phyloP scores from a whole-genome alignment of 2,113 vertebrate genomes.

The Oryzias woworae region DNA sequence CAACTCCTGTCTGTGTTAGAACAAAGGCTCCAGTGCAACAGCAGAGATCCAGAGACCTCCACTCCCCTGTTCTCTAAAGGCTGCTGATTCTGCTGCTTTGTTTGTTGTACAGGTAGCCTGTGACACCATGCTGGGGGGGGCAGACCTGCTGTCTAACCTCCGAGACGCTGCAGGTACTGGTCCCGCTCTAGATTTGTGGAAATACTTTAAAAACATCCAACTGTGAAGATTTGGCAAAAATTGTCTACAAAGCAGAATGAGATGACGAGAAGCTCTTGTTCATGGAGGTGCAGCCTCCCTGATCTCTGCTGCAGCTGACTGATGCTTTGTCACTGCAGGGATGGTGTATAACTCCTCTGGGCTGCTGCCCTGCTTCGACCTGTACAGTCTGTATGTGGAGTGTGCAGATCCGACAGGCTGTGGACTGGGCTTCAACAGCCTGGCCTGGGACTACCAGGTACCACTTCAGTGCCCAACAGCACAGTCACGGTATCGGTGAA shows the following conservation, averaged over 20 bases:
- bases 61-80: too few species aligned
- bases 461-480: not conserved
- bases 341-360: conserved; percentile 89
- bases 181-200: too few species aligned
- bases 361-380: conserved; percentile 73
- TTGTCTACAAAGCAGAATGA: too few species aligned
- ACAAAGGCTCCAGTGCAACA: too few species aligned
- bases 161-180: conserved; percentile 79
- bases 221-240: too few species aligned
- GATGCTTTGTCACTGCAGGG: conserved; percentile 62
- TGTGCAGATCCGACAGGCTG: conserved; percentile 94
- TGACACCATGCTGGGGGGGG: conserved; percentile 75
- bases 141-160: conserved; percentile 78
- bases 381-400: conserved; percentile 80
- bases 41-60: too few species aligned
- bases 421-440: conserved; percentile 76
- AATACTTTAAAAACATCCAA: too few species aligned
- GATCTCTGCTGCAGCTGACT: not conserved
- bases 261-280: too few species aligned
- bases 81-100: too few species aligned
- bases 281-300: too few species aligned
- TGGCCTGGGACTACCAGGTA: conserved; percentile 97
- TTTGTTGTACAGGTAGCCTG: conserved; percentile 81
- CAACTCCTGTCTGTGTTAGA: too few species aligned
- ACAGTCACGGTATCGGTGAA: too few species aligned